These are phyloP conservation scores for Trissoscelio sp. DNA, from an alignment of 2,888 invertebrate genomes.

Conservation along the genomic window DNA sequence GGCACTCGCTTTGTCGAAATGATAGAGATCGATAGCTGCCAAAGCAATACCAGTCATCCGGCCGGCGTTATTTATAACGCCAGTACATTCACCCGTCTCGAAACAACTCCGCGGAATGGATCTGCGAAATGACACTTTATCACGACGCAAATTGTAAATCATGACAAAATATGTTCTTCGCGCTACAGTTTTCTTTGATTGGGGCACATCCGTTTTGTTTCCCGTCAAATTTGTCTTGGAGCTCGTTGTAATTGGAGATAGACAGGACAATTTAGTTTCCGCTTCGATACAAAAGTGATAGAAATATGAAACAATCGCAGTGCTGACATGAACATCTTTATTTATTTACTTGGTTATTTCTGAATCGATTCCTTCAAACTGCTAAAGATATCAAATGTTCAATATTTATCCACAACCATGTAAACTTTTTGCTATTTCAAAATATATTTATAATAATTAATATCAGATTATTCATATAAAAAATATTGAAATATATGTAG, in stretches of 20 bases:
- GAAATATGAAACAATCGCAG: background rate
- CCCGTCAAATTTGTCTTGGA: constrained; percentile 27
- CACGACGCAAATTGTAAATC: constrained; percentile 51
- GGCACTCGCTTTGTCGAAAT: constrained; percentile 26
- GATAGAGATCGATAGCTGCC: constrained; percentile 61
- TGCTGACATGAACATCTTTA: background rate
- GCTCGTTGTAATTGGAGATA: constrained; percentile 2
- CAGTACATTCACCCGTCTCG: constrained; percentile 18
- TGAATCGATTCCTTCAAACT: no score
- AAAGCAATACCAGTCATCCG: constrained; percentile 53
- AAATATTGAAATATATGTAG: no score
- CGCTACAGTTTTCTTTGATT: constrained; percentile 34
- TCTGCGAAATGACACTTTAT: constrained; percentile 45
- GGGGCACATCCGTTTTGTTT: constrained; percentile 33
- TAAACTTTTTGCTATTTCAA: no score
- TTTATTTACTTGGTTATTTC: background rate
- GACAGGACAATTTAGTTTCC: background rate
- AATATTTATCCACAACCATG: no score
- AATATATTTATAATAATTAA: no score
- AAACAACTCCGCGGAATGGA: constrained; percentile 38
- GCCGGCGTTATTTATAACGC: constrained; percentile 52
- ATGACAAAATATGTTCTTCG: constrained; percentile 47
- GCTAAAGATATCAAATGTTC: no score
- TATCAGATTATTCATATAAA: no score
- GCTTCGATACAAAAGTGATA: background rate